phyloP scores from a whole-genome alignment of 2,113 vertebrate species.

The Willisornis vidua region DNA sequence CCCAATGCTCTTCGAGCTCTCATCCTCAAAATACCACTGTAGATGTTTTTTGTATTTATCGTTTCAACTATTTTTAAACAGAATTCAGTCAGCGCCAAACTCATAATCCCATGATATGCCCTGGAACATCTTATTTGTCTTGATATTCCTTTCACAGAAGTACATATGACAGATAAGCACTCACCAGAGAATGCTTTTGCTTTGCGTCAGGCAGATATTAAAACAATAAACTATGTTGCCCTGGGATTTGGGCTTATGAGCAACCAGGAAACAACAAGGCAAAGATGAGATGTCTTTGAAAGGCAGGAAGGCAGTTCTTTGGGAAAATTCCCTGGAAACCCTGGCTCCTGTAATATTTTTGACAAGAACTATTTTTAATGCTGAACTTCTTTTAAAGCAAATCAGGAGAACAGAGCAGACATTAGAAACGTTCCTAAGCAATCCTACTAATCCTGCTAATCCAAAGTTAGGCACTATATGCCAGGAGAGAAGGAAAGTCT shows the following conservation, averaged over 20 bases:
- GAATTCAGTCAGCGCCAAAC: constrained; percentile 14
- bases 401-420: background rate
- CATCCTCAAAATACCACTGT: constrained; percentile 22
- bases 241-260: constrained; percentile 68
- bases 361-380: constrained; percentile 47
- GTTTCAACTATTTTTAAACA: constrained; percentile 7
- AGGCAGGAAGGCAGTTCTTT: constrained; percentile 62
- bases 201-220: constrained; percentile 82
- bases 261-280: constrained; percentile 71
- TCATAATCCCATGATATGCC: constrained; percentile 46
- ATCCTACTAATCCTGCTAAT: background rate
- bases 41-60: background rate
- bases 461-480: background rate
- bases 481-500: background rate
- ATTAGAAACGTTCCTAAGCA: background rate
- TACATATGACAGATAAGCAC: constrained; percentile 80
- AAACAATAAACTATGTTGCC: constrained; percentile 82
- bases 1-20: background rate
- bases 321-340: constrained; percentile 61
- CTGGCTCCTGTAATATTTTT: constrained; percentile 18
- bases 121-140: constrained; percentile 77
- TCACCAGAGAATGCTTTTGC: constrained; percentile 73
- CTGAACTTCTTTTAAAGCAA: background rate
- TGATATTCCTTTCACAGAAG: constrained; percentile 80
- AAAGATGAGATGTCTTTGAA: constrained; percentile 76